Evolutionary conservation across 2,113 vertebrate species (phyloP).

Genomic region (Agapornis roseicollis): DNA sequence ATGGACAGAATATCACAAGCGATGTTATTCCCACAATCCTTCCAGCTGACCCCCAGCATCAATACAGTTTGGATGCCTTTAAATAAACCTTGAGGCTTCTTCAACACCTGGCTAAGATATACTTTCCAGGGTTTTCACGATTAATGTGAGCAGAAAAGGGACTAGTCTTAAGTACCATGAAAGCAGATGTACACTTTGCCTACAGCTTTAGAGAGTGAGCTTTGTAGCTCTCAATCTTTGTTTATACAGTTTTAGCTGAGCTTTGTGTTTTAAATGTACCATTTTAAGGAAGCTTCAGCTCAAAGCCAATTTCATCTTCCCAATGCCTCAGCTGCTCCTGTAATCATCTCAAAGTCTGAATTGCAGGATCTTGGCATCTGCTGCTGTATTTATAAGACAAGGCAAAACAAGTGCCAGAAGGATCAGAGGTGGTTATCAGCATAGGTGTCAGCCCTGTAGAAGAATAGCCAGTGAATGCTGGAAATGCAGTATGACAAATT

Average conservation of each 20-base stretch:
- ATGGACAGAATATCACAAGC: neutral
- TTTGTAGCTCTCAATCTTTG: conserved; percentile 1
- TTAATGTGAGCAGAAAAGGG: neutral
- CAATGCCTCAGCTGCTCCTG: neutral
- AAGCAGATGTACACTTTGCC: neutral
- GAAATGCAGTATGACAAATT: neutral
- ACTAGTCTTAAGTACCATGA: neutral
- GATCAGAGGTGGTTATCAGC: conserved; percentile 48
- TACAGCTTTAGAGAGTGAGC: neutral
- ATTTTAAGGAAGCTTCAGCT: conserved; percentile 26
- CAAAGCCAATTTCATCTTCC: neutral
- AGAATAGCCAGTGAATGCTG: neutral
- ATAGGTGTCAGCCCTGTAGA: neutral
- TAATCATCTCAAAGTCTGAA: neutral
- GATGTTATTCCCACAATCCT: neutral
- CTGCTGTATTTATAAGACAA: conserved; percentile 9
- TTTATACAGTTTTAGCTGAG: neutral
- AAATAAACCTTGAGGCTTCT: neutral
- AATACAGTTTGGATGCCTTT: neutral
- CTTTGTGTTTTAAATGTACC: conserved; percentile 14
- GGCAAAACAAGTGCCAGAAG: conserved; percentile 27
- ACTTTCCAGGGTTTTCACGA: neutral
- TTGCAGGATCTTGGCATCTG: conserved; percentile 16
- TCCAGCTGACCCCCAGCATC: neutral
- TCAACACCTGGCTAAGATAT: neutral